Conservation (phyloP, 2,113 vertebrate species). For the Candoia aspera region DNA sequence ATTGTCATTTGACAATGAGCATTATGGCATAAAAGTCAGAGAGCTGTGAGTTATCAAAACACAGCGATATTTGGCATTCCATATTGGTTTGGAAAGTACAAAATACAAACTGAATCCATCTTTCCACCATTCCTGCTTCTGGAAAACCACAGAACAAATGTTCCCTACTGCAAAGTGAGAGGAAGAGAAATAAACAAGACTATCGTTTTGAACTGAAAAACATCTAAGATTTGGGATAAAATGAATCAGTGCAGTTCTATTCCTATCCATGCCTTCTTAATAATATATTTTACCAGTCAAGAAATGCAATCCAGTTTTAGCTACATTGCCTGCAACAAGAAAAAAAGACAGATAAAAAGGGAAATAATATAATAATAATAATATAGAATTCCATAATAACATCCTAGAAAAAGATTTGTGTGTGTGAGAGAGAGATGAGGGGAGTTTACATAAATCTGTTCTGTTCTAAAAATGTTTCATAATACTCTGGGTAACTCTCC, state of each 20-base stretch:
- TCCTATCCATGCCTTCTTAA: not conserved
- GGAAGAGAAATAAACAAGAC: not conserved
- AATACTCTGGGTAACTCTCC: not conserved
- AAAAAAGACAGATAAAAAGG: not conserved
- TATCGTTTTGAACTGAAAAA: not conserved
- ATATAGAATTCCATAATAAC: not conserved
- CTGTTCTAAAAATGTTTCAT: not conserved
- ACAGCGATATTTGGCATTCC: too few species aligned
- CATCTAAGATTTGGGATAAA: not conserved
- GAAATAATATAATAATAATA: not conserved
- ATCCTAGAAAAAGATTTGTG: not conserved
- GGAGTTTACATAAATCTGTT: not conserved
- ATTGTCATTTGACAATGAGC: too few species aligned
- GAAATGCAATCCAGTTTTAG: not conserved
- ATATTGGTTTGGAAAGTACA: too few species aligned
- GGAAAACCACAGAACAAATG: not conserved
- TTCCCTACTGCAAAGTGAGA: not conserved
- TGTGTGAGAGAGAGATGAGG: not conserved
- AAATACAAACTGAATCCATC: not conserved
- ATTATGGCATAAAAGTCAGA: too few species aligned
- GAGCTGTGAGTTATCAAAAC: too few species aligned
- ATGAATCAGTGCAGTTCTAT: not conserved
- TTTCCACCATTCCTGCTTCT: not conserved
- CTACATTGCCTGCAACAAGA: not conserved
- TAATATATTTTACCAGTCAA: not conserved